Evolutionary conservation across 2,113 vertebrate genomes (phyloP), one percentile per base, ranked within the genome.

Genomic region (Oncorhynchus masou): DNA sequence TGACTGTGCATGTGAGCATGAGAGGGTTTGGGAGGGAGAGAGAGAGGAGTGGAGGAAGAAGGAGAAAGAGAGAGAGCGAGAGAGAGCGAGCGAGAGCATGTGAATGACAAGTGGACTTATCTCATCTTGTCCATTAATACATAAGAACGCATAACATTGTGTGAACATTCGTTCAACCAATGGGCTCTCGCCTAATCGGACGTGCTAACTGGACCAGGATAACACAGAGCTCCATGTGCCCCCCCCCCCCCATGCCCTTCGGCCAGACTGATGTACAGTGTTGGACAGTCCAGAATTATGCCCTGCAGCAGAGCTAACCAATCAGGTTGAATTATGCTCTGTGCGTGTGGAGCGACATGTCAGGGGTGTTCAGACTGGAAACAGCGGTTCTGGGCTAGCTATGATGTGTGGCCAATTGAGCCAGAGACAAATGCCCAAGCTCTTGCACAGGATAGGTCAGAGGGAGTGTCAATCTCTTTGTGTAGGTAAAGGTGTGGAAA

Each of bases 271-370:
- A 92, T 92, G 91, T 87, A 89, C 79, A 24, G 71, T 83, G 83
- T 84, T 83, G 90, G 92, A 93, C 92, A 91, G 92, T 87, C 86
- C 85, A 85, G 83, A 93, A 89, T 91, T 90, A 88, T 91, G 90
- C 92, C 94, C 93, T 89, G 85, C 82, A 92, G 94, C 92, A 87
- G 86, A 88, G 83, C 80, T 64, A 82, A 88, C 92, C 90, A 93
- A 94, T 94, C 93, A 93, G 77, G 76, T 91, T 92, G 89, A 92
- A 93, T 94, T 93, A 94, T 87, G 71, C 71, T 91, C 87, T 81
- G 71, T 80, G 74, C 73, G 73, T 64, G 82, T 83, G 12, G 87
- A 84, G 83, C 85, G 68, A 88, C 86, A 85, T 85, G 88, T 90
- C 90, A 87, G 81, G 71, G 80, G 85, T 81, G 89, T 89, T 91